These are phyloP conservation scores for Mesoclemmys tuberculata DNA, from an alignment of 2,113 vertebrate species.

Conservation along the genomic window DNA sequence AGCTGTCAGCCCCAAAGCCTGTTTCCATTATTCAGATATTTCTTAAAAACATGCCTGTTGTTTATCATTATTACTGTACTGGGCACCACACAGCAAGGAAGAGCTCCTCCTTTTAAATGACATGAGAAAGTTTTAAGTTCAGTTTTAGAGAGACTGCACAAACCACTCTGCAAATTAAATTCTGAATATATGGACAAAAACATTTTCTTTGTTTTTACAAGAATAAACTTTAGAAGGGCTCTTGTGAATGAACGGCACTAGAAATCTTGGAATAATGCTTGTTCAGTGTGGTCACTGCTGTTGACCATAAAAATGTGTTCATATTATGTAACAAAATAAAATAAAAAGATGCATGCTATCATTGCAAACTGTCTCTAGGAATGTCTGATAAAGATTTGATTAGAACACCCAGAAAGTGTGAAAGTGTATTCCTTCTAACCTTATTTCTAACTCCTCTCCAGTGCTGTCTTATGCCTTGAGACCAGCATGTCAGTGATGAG, in stretches of 20 bases:
- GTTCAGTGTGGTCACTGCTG: neutral
- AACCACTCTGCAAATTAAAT: neutral
- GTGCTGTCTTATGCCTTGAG: neutral
- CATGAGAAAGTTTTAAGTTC: neutral
- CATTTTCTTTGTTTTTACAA: neutral
- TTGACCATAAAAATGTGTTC: neutral
- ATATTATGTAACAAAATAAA: neutral
- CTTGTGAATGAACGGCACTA: neutral
- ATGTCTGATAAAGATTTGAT: slow-evolving; percentile 37
- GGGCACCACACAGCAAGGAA: neutral
- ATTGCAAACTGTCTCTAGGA: slow-evolving; percentile 38
- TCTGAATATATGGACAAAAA: neutral
- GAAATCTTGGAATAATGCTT: neutral
- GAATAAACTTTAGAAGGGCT: neutral
- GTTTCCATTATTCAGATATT: neutral
- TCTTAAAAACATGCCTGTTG: neutral
- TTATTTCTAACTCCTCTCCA: neutral
- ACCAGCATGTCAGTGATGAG: neutral
- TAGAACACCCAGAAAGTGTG: slow-evolving; percentile 1
- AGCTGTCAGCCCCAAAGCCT: neutral
- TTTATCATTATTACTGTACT: neutral
- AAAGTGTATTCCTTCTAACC: neutral
- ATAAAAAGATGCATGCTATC: slow-evolving; percentile 5
- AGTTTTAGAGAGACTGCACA: neutral
- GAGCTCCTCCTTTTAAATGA: neutral